phyloP scores from a whole-genome alignment of 2,888 invertebrate genomes.

The Agrochola lychnidis region DNA sequence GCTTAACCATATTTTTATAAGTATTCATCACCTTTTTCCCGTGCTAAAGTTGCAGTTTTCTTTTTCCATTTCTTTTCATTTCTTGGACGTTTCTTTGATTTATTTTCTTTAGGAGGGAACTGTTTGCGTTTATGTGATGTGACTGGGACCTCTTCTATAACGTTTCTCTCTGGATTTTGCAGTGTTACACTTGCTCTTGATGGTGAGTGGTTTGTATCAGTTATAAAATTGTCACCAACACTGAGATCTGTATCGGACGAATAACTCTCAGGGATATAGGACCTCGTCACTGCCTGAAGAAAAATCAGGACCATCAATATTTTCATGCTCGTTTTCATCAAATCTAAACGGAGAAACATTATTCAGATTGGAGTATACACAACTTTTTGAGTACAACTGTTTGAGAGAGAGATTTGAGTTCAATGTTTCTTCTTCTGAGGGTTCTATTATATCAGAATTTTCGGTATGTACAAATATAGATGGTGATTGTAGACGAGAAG shows the following conservation, averaged over 20 bases:
- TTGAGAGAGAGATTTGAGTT: no score
- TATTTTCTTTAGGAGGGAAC: slow-evolving; percentile 45
- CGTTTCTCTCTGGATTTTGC: slow-evolving; percentile 31
- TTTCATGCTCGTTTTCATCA: no score
- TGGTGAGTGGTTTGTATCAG: slow-evolving; percentile 32
- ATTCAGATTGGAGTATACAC: no score
- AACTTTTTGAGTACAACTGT: no score
- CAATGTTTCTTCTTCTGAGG: no score
- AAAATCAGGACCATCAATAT: no score
- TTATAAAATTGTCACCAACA: slow-evolving; percentile 28
- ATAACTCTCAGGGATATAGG: slow-evolving; percentile 33
- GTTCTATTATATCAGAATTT: no score
- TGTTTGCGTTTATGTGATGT: slow-evolving; percentile 33
- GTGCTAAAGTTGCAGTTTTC: slow-evolving; percentile 41
- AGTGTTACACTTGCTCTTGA: slow-evolving; percentile 22
- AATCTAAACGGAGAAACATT: no score
- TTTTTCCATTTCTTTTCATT: slow-evolving; percentile 50
- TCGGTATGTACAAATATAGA: no score
- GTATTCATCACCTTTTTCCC: slow-evolving; percentile 41
- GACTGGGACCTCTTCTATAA: slow-evolving; percentile 25
- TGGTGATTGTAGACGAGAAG: no score
- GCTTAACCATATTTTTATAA: slow-evolving; percentile 38
- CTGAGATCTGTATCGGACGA: slow-evolving; percentile 41
- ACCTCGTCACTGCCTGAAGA: no score
- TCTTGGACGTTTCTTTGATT: slow-evolving; percentile 45